phyloP scores from a whole-genome alignment of 2,113 vertebrate species.

The Sakesphorus luctuosus region DNA sequence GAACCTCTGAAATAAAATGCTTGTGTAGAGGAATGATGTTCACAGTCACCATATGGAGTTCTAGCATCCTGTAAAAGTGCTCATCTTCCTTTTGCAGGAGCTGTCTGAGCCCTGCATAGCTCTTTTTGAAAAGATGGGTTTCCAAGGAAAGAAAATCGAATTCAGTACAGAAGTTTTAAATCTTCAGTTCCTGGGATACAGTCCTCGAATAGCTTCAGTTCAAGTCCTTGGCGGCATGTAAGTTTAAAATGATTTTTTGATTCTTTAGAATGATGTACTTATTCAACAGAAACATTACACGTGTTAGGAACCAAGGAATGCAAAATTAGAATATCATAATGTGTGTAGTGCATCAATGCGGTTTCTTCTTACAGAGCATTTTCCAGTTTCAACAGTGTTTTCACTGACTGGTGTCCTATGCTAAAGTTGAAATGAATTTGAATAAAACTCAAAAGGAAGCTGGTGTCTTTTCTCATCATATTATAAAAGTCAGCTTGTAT shows the following conservation, averaged over 20 bases:
- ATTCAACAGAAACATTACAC: not conserved
- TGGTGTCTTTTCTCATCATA: not conserved
- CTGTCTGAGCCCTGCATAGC: constrained; percentile 88
- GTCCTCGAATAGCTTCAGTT: constrained; percentile 82
- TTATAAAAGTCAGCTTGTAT: not conserved
- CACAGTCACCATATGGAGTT: not conserved
- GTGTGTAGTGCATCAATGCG: not conserved
- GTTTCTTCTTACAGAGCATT: not conserved
- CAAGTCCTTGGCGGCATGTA: constrained; percentile 91
- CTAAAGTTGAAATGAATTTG: not conserved
- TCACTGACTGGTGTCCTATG: not conserved
- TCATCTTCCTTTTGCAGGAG: constrained; percentile 78
- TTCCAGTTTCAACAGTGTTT: not conserved
- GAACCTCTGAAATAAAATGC: not conserved
- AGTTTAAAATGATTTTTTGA: constrained; percentile 72
- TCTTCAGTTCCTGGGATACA: constrained; percentile 82
- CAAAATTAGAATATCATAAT: not conserved
- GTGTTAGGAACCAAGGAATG: not conserved
- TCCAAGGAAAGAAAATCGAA: constrained; percentile 85
- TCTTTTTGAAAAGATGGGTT: constrained; percentile 86
- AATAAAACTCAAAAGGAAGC: not conserved
- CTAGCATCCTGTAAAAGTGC: not conserved
- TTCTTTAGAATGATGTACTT: not conserved
- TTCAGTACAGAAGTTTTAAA: constrained; percentile 79
- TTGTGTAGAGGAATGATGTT: not conserved